Evolutionary conservation across 2,113 vertebrate species (phyloP), one percentile per base, ranked within the genome.

Genomic region (Grammomys surdaster): DNA sequence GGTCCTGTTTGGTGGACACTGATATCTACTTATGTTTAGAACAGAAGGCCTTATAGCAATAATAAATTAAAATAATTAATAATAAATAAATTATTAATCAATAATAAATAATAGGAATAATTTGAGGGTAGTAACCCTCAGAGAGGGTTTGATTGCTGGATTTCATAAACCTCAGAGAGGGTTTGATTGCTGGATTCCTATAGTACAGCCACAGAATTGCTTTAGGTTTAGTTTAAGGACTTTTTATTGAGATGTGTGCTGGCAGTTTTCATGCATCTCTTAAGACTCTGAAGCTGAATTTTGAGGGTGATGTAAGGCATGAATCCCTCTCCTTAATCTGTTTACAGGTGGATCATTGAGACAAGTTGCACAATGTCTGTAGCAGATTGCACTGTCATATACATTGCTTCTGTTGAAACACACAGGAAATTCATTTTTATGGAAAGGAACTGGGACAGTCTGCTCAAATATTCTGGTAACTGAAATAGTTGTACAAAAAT

Each of bases 401-500:
- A 26, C 67, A 75, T 36, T 69, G 36, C 11, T 75, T 94, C 40
- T 93, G 40, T 51, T 94, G 90, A 80, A 92, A 85, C 70, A 89
- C 76, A 93, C 43, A 14, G 36, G 6, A 92, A 78, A 72, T 60
- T 86, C 56, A 90, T 75, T 92, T 67, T 94, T 60, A 88, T n/a
- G n/a, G 33, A 7, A 17, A 51, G 16, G 4, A 86, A 77, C 93
- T 3, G 58, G 33, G 46, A 51, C 1, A 90, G 40, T 22, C 7
- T 85, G 51, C 16, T 95, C 31, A 82, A 93, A 92, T 76, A 89
- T 63, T 92, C 36, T 75, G 43, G 54, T 76, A 73, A 90, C 40
- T 78, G 72, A 96, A 95, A 94, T 28, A 93, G 84, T 65, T 95
- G 67, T 87, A 88, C 1, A 65, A 93, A 78, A 86, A 95, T 48